phyloP scores from a whole-genome alignment of 1,140 invertebrate species.

The Habropoda laboriosa region DNA sequence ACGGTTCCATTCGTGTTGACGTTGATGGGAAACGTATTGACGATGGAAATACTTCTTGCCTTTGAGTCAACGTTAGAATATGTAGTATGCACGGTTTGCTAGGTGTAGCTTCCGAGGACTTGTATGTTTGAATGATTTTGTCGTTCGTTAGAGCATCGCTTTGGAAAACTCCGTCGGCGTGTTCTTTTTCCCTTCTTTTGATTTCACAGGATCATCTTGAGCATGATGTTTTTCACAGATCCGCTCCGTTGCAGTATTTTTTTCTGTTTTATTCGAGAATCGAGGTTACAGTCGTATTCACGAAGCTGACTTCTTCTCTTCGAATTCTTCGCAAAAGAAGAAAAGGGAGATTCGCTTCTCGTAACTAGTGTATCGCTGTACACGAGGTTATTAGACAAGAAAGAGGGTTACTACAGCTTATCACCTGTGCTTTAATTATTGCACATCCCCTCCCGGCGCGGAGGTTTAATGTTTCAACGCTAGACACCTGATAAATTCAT shows the following conservation, averaged over 20 bases:
- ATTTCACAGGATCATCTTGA: no score
- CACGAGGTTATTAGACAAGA: neutral
- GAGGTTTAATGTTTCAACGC: constrained; percentile 24
- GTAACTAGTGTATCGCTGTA: neutral
- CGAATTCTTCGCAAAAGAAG: no score
- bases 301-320: no score
- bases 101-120: neutral
- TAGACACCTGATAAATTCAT: constrained; percentile 40
- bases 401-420: neutral
- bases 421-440: constrained; percentile 26
- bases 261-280: no score
- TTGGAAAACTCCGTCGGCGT: neutral
- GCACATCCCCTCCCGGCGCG: neutral
- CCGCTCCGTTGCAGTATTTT: no score
- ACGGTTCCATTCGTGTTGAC: neutral
- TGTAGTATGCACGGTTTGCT: neutral
- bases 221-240: no score
- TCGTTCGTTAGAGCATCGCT: neutral
- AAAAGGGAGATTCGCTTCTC: no score
- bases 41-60: neutral
- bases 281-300: neutral
- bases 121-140: neutral
- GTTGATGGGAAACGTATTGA: constrained; percentile 11
- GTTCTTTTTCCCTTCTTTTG: neutral
- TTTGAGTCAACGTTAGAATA: neutral